phyloP scores from a whole-genome alignment of 2,797 vertebrate species.

The Glossophaga mutica region DNA sequence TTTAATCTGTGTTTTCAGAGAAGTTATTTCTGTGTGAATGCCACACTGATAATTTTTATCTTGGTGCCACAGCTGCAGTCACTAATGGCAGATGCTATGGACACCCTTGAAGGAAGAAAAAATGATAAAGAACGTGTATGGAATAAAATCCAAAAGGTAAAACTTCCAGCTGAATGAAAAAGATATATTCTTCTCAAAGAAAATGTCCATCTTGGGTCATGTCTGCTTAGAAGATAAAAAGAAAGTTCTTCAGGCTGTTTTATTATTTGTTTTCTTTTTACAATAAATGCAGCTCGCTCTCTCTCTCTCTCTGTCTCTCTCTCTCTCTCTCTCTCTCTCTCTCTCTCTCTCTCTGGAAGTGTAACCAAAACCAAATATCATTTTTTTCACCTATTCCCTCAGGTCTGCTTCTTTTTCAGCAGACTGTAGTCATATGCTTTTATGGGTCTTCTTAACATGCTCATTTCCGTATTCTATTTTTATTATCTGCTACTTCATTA shows the following conservation, averaged over 20 bases:
- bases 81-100: slow-evolving; percentile 88
- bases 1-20: slow-evolving; percentile 89
- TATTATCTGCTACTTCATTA: neutral
- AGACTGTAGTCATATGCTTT: neutral
- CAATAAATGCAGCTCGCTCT: neutral
- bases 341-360: neutral
- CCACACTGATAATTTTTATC: slow-evolving; percentile 89
- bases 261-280: neutral
- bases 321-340: neutral
- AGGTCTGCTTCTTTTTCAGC: neutral
- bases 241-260: slow-evolving; percentile 11
- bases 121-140: slow-evolving; percentile 81
- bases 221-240: slow-evolving; percentile 58
- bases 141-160: slow-evolving; percentile 87
- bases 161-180: slow-evolving; percentile 63
- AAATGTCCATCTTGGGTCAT: slow-evolving; percentile 63
- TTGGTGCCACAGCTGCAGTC: slow-evolving; percentile 87
- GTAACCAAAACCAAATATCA: neutral
- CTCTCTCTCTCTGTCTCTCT: neutral
- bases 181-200: slow-evolving; percentile 51
- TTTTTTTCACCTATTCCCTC: neutral
- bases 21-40: slow-evolving; percentile 86
- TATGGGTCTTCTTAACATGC: neutral
- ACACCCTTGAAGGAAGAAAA: slow-evolving; percentile 87
- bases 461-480: neutral